Evolutionary conservation across 2,888 invertebrate genomes (phyloP).

Genomic region (Anticlea derivata): DNA sequence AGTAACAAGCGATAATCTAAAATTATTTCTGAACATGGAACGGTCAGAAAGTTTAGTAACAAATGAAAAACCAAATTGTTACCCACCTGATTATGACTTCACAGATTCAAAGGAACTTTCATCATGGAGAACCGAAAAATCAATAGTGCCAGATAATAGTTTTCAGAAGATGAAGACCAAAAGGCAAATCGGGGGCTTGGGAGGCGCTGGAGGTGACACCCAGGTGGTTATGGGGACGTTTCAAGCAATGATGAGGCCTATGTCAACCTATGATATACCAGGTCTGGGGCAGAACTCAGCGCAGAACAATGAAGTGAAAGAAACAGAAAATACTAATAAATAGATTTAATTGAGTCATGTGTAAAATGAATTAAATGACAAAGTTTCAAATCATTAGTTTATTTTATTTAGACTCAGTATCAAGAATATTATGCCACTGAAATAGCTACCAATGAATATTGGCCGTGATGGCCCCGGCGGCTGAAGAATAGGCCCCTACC

Average conservation of each 20-base stretch:
- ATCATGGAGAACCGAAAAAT: conserved; percentile 3
- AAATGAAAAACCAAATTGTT: conserved; percentile 13
- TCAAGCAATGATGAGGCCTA: conserved; percentile 54
- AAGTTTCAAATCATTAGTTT: no score
- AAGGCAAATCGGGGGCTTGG: conserved; percentile 35
- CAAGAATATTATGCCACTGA: no score
- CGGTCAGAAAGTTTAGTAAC: conserved; percentile 18
- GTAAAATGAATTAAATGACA: no score
- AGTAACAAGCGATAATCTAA: conserved; percentile 45
- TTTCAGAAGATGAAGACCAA: conserved; percentile 23
- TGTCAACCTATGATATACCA: conserved; percentile 37
- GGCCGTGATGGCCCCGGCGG: no score
- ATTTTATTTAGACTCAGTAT: no score
- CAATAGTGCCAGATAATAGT: not conserved
- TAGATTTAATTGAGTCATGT: no score
- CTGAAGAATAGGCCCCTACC: no score
- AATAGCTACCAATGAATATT: no score
- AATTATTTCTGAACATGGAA: conserved; percentile 41
- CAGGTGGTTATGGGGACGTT: conserved; percentile 55
- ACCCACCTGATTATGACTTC: conserved; percentile 4
- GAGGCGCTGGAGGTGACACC: conserved; percentile 39
- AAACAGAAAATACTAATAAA: not conserved
- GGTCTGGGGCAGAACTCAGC: conserved; percentile 18
- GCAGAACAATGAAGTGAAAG: not conserved
- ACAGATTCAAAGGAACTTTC: not conserved